A percentile compares a stretch with the other conserved stretches of the same genome.
phyloP scores from a whole-genome alignment of 2,113 vertebrate species.

The Puma concolor region DNA sequence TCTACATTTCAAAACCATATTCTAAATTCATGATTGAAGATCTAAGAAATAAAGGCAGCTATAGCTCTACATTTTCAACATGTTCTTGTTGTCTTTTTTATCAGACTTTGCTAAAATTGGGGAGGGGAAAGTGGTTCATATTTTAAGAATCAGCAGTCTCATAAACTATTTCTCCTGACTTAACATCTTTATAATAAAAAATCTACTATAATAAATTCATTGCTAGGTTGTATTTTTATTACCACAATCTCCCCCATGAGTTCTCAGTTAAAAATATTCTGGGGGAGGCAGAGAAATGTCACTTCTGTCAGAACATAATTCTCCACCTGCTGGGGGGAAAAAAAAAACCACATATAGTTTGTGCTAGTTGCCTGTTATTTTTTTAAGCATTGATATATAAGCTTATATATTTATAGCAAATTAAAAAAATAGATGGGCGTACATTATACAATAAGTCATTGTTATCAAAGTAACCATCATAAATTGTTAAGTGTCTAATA shows the following conservation, averaged over 20 bases:
- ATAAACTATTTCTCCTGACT: slow-evolving; percentile 76
- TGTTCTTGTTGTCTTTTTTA: slow-evolving; percentile 59
- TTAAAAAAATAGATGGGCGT: slow-evolving; percentile 29
- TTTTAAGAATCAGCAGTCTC: slow-evolving; percentile 67
- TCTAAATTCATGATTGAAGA: slow-evolving; percentile 61
- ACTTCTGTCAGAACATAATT: slow-evolving; percentile 78
- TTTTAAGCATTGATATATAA: slow-evolving; percentile 68
- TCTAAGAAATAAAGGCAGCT: slow-evolving; percentile 58
- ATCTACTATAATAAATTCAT: slow-evolving; percentile 72
- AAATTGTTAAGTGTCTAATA: slow-evolving; percentile 20
- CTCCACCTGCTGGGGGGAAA: slow-evolving; percentile 45
- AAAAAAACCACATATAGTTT: slow-evolving; percentile 75
- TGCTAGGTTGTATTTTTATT: slow-evolving; percentile 80
- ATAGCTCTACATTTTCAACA: slow-evolving; percentile 46
- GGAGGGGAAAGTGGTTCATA: slow-evolving; percentile 31
- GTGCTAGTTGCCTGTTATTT: slow-evolving; percentile 74
- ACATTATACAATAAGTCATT: slow-evolving; percentile 39
- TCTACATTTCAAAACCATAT: slow-evolving; percentile 65
- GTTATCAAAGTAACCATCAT: not conserved
- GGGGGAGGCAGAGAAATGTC: slow-evolving; percentile 74
- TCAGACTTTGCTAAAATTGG: slow-evolving; percentile 48
- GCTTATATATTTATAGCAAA: slow-evolving; percentile 61
- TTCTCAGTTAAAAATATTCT: slow-evolving; percentile 79
- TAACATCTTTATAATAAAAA: slow-evolving; percentile 75
- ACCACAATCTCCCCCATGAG: slow-evolving; percentile 72